These are phyloP conservation scores for Auanema sp. DNA, from an alignment of 2,888 invertebrate species.

Conservation along the genomic window DNA sequence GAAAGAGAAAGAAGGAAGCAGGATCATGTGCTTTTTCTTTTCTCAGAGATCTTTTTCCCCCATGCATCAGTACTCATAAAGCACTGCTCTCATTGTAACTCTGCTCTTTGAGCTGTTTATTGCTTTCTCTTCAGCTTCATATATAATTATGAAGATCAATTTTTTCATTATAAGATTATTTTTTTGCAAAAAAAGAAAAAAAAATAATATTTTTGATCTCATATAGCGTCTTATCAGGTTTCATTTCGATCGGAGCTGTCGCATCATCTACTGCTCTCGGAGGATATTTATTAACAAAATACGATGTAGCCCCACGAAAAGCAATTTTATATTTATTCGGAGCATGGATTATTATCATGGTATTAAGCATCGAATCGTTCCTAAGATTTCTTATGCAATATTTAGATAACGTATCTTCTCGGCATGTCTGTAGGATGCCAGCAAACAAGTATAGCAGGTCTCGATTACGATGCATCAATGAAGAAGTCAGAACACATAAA, in stretches of 20 bases:
- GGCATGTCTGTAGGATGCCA: slow-evolving; percentile 45
- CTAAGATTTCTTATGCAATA: slow-evolving; percentile 1
- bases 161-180: too few relatives aligned
- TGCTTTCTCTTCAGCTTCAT: background rate
- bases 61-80: too few relatives aligned
- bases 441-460: slow-evolving; percentile 33
- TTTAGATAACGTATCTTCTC: slow-evolving; percentile 34
- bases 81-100: background rate
- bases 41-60: too few relatives aligned
- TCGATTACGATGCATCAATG: slow-evolving; percentile 18
- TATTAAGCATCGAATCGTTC: background rate
- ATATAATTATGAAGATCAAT: background rate
- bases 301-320: slow-evolving; percentile 39
- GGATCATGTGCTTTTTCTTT: too few relatives aligned
- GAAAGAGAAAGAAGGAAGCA: too few relatives aligned
- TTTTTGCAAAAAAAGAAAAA: too few relatives aligned
- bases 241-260: slow-evolving; percentile 53
- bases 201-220: background rate
- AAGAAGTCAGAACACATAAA: slow-evolving; percentile 1
- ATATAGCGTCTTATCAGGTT: slow-evolving; percentile 24
- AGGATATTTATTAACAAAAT: slow-evolving; percentile 47
- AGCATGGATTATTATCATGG: slow-evolving; percentile 42
- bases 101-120: background rate
- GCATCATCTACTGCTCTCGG: slow-evolving; percentile 54
- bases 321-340: slow-evolving; percentile 38